Evolutionary conservation across 2,888 invertebrate species (phyloP), one percentile per base, ranked within the genome.

Genomic region (Hydroisotoma schaefferi): DNA sequence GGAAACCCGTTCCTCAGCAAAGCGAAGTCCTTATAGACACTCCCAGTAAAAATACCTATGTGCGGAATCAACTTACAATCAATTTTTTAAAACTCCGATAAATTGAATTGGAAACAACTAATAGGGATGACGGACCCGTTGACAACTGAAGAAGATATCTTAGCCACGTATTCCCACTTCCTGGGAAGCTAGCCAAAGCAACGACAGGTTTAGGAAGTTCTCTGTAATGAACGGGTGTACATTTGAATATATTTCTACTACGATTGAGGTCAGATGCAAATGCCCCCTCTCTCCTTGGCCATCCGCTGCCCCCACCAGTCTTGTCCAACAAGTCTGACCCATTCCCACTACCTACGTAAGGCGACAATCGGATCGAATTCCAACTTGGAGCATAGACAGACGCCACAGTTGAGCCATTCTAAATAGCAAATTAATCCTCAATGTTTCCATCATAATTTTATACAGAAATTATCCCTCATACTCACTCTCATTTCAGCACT

Each of bases 141-240:
- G 84, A 84, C 77, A 89, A 88, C 75, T 89, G 88, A 47, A 89
- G 76, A 43, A 90, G 77, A 75, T 89, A 89, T 58, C 90, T 78
- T 18, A 90, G 77, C 90, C 90, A 90, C 23, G 89, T 89, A 75
- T 90, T 90, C 0, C 89, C 89, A 74, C 88, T 88, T n/a, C 89
- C 89, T 4, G 89, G 90, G 76, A 86, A 88, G 0, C 87, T 88
- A 1, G 85, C 88, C 29, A 90, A 77, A 1, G 88, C 89, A 0
- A 83, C 81, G 8, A 82, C 78, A 1, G 80, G 78, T 10, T 81
- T 81, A 0, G 84, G 81, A 33, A 53, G 47, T 33, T 66, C 61
- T 12, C 71, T 51, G 55, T 65, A 71, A 51, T 69, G 67, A 15
- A 71, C 66, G 4, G 66, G 69, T 23, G 65, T 62, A 43, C 71